Conservation (phyloP, 1,140 invertebrate species). For the Trichonephila clavata region DNA sequence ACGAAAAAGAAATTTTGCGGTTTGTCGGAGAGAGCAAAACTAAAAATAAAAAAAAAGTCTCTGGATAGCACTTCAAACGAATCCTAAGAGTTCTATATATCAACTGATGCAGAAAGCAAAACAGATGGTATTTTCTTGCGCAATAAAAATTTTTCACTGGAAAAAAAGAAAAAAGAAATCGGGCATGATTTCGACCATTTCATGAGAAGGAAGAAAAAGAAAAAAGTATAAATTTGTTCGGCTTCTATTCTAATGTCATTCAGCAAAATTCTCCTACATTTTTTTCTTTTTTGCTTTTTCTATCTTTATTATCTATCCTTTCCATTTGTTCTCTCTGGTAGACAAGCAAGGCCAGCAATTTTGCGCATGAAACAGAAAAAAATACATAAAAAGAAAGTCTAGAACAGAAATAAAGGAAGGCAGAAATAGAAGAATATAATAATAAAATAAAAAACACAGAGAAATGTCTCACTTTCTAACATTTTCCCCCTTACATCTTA, state of each 20-base stretch:
- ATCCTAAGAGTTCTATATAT: conserved; percentile 7
- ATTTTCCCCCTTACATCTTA: not conserved
- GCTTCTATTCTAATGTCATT: conserved; percentile 21
- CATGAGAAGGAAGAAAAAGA: not conserved
- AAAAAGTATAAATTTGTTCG: not conserved
- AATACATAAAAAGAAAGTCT: not conserved
- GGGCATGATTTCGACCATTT: not conserved
- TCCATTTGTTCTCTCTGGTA: not conserved
- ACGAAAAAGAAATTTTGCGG: no score
- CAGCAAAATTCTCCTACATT: not conserved
- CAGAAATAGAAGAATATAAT: not conserved
- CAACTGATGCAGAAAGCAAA: conserved; percentile 33
- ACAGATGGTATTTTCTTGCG: not conserved
- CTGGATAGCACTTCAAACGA: not conserved
- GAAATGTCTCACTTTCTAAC: conserved; percentile 3
- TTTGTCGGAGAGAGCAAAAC: no score
- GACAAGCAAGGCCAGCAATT: not conserved
- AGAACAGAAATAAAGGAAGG: conserved; percentile 3
- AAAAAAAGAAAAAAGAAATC: not conserved
- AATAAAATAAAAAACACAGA: not conserved
- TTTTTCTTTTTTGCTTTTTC: not conserved
- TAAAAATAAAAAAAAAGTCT: no score
- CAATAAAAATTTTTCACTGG: not conserved
- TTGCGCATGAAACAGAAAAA: not conserved
- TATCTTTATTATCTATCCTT: not conserved